These are phyloP conservation scores for Parascotia fuliginaria DNA, from an alignment of 2,888 invertebrate species.

Conservation along the genomic window DNA sequence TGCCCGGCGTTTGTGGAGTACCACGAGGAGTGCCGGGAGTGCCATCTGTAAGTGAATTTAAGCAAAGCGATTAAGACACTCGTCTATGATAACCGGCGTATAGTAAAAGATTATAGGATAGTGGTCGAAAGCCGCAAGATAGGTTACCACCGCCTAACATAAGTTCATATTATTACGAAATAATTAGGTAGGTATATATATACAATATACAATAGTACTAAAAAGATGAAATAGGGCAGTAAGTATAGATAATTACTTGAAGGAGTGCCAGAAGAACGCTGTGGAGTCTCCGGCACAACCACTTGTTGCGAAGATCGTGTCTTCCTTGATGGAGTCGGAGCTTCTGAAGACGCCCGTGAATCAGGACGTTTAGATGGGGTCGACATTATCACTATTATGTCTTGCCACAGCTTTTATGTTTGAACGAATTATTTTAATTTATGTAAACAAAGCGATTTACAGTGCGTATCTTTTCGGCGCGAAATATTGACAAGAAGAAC, in stretches of 20 bases:
- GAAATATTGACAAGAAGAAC: conserved; percentile 28
- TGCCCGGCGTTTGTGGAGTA: conserved; percentile 54
- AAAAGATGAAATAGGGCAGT: too few relatives aligned
- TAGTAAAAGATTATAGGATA: too few relatives aligned
- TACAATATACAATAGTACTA: too few relatives aligned
- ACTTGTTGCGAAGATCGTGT: conserved; percentile 77
- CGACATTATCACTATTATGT: conserved; percentile 60
- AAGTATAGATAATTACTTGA: conserved; percentile 58
- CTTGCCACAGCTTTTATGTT: not conserved
- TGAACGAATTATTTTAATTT: not conserved
- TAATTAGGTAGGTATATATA: too few relatives aligned
- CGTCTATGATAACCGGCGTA: too few relatives aligned
- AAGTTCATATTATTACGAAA: too few relatives aligned
- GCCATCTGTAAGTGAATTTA: conserved; percentile 57
- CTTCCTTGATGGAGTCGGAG: conserved; percentile 76
- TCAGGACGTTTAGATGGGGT: conserved; percentile 76
- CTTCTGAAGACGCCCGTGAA: conserved; percentile 77
- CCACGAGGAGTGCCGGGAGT: conserved; percentile 61
- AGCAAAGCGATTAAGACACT: too few relatives aligned
- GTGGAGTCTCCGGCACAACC: conserved; percentile 81
- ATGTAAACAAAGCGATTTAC: conserved; percentile 20
- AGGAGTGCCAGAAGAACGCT: conserved; percentile 74
- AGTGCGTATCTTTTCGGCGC: conserved; percentile 29
- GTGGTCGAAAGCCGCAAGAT: too few relatives aligned
- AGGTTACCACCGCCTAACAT: too few relatives aligned